These are phyloP conservation scores for Andrena fulva DNA, from an alignment of 2,888 invertebrate genomes.

Conservation along the genomic window DNA sequence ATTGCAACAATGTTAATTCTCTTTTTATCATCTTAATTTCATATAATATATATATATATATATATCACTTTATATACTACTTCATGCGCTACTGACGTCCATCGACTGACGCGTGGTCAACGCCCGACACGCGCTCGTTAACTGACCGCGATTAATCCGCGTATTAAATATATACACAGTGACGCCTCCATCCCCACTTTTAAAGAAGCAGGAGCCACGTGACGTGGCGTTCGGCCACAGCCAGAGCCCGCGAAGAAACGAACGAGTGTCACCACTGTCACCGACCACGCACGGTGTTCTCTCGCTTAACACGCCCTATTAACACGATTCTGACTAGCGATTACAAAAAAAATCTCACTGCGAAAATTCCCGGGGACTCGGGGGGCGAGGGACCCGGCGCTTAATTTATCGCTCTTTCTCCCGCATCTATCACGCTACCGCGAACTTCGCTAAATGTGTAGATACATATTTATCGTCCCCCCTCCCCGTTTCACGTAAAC, in stretches of 20 bases:
- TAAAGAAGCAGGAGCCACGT: constrained; percentile 18
- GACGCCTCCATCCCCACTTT: constrained; percentile 2
- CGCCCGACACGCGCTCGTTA: constrained; percentile 26
- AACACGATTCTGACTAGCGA: constrained; percentile 64
- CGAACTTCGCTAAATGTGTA: constrained; percentile 23
- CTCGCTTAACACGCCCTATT: constrained; percentile 21
- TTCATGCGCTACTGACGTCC: constrained; percentile 56
- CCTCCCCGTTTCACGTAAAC: neutral
- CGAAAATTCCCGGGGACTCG: constrained; percentile 30
- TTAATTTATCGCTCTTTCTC: neutral
- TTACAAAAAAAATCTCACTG: constrained; percentile 64
- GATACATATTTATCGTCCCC: neutral
- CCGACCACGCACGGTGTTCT: constrained; percentile 20
- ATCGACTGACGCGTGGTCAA: constrained; percentile 53
- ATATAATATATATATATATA: constrained; percentile 53
- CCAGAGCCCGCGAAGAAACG: neutral
- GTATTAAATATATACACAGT: neutral
- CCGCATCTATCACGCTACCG: constrained; percentile 19
- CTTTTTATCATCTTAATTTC: constrained; percentile 51
- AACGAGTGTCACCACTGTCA: neutral
- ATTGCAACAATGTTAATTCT: constrained; percentile 72
- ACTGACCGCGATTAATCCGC: constrained; percentile 9
- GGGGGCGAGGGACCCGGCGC: constrained; percentile 10
- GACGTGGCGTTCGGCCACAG: neutral
- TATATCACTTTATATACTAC: constrained; percentile 52